These are phyloP conservation scores for Hanleya hanleyi DNA, from an alignment of 2,888 invertebrate species.

Conservation along the genomic window DNA sequence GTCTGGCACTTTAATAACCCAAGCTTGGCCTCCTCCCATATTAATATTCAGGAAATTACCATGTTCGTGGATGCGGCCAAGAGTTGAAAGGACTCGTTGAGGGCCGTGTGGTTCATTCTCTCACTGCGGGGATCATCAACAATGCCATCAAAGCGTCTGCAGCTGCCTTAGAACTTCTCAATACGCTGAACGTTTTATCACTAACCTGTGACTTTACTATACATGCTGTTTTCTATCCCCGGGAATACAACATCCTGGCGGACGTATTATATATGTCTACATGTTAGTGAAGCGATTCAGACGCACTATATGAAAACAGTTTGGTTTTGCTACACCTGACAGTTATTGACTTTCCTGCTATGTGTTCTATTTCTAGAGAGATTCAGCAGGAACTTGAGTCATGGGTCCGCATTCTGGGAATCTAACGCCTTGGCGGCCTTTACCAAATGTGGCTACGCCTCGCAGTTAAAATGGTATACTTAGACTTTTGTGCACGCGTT, in stretches of 20 bases:
- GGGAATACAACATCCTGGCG: neutral
- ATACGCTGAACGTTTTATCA: neutral
- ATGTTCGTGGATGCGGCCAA: neutral
- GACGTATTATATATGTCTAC: neutral
- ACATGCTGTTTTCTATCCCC: neutral
- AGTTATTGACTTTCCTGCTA: neutral
- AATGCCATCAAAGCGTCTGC: neutral
- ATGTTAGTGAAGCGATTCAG: neutral
- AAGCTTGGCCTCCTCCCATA: no score
- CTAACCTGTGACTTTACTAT: neutral
- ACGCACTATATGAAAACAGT: neutral
- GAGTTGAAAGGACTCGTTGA: neutral
- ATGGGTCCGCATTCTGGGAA: neutral
- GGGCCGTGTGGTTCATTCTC: neutral
- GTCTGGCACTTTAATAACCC: neutral
- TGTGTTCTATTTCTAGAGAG: neutral
- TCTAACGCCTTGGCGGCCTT: neutral
- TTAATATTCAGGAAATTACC: neutral
- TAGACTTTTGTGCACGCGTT: neutral
- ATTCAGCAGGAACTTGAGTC: neutral
- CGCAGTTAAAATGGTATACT: neutral
- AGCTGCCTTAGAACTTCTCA: neutral
- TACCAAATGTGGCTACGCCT: neutral
- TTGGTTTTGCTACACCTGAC: neutral
- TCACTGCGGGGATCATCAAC: neutral